Evolutionary conservation across 2,113 vertebrate species (phyloP).

Genomic region (Dermatemys mawii): DNA sequence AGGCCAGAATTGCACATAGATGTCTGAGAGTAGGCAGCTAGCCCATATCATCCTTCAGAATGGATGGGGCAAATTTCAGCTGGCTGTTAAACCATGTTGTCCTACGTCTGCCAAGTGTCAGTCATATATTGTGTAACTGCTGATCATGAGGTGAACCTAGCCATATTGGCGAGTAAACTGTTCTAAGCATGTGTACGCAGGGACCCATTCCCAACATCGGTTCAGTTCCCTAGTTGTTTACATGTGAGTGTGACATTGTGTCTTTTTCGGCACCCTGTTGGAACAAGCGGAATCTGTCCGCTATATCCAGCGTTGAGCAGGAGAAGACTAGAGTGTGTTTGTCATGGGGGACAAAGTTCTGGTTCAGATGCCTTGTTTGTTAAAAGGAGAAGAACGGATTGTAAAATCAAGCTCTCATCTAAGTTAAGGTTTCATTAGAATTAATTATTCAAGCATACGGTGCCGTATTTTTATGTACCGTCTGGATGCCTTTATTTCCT

Average conservation of each 20-base stretch:
- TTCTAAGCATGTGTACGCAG: accelerated
- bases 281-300: neutral
- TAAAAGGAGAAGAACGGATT: neutral
- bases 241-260: neutral
- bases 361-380: neutral
- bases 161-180: accelerated
- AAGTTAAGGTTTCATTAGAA: neutral
- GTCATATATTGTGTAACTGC: neutral
- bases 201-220: neutral
- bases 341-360: conserved; percentile 8
- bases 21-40: neutral
- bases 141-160: neutral
- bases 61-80: neutral
- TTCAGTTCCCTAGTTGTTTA: neutral
- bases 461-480: neutral
- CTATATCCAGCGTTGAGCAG: conserved; percentile 1
- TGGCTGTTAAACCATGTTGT: neutral
- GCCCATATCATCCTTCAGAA: neutral
- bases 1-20: neutral
- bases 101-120: neutral
- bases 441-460: neutral
- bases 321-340: neutral
- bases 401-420: neutral
- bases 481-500: neutral
- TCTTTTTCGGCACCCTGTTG: neutral